Conservation (phyloP, 1,140 invertebrate genomes). For the silkworm (Bombyx mori) region ASM3026992v2 NC_085124.1:8593001-8593500, state of each 20-base stretch:
- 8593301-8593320: slow-evolving; percentile 3
- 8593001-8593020: slow-evolving; percentile 1
- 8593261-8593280: slow-evolving; percentile 49
- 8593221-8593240: slow-evolving; percentile 67
- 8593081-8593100: slow-evolving; percentile 14
- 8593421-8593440: no score
- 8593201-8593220: slow-evolving; percentile 76
- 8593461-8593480: no score
- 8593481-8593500: no score
- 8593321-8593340: no score
- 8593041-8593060: neutral
- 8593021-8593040: neutral
- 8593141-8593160: slow-evolving; percentile 72
- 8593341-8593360: no score
- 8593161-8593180: slow-evolving; percentile 70
- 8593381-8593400: no score
- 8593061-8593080: slow-evolving; percentile 6
- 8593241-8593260: slow-evolving; percentile 70
- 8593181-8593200: slow-evolving; percentile 74
- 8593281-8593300: slow-evolving; percentile 43
- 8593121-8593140: slow-evolving; percentile 76
- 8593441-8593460: no score
- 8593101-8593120: slow-evolving; percentile 27
- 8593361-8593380: no score
- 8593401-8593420: no score